Conservation (phyloP, 2,888 invertebrate species). For the Xestia c-nigrum region DNA sequence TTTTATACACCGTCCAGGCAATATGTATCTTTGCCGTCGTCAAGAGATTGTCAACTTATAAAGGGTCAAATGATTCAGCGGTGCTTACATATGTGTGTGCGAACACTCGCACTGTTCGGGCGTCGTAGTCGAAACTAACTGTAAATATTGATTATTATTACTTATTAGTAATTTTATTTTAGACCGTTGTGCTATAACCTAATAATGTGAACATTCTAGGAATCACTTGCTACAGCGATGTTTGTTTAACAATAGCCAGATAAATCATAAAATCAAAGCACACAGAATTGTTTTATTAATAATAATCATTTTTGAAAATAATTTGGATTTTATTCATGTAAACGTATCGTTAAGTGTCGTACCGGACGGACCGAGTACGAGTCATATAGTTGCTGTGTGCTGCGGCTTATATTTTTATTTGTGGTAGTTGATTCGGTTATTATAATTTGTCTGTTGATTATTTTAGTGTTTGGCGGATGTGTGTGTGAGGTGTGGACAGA, state of each 20-base stretch:
- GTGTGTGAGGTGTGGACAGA: constrained; percentile 65
- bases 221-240: constrained; percentile 66
- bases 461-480: constrained; percentile 73
- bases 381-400: constrained; percentile 69
- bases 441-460: constrained; percentile 80
- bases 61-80: constrained; percentile 64
- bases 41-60: constrained; percentile 61
- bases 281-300: constrained; percentile 78
- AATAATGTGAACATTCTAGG: constrained; percentile 73
- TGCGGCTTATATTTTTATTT: constrained; percentile 70
- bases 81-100: constrained; percentile 71
- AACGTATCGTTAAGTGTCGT: constrained; percentile 54
- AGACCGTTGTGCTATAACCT: constrained; percentile 88
- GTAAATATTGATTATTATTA: constrained; percentile 89
- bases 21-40: constrained; percentile 60
- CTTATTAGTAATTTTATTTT: constrained; percentile 89
- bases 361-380: constrained; percentile 67
- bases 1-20: constrained; percentile 64
- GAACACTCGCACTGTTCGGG: constrained; percentile 64
- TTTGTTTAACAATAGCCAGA: constrained; percentile 67
- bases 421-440: constrained; percentile 76
- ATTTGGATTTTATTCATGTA: constrained; percentile 79
- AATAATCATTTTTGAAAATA: constrained; percentile 78
- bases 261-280: constrained; percentile 65
- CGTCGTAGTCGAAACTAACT: constrained; percentile 77